A percentile compares a stretch with the other conserved stretches of the same genome.
These are phyloP conservation scores for Disparrhopalites patrizii DNA, from an alignment of 2,888 invertebrate genomes.

Conservation along the genomic window DNA sequence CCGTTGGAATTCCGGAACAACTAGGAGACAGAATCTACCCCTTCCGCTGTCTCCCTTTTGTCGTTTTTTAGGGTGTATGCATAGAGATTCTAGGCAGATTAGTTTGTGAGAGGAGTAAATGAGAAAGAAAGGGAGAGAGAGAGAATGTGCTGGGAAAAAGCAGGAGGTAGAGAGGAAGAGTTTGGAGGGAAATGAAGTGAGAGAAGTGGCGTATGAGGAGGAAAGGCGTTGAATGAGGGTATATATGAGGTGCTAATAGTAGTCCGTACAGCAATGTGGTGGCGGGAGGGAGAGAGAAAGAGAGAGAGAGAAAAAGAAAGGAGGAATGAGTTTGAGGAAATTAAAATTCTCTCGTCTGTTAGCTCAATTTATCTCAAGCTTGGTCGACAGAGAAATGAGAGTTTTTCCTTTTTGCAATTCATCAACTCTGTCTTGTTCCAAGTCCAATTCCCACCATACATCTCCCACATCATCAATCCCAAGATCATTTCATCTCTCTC, in stretches of 20 bases:
- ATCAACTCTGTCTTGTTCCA: constrained; percentile 46
- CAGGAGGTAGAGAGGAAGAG: not conserved
- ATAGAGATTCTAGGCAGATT: no score
- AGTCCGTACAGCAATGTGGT: not conserved
- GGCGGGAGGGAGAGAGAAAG: constrained; percentile 25
- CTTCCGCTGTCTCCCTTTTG: no score
- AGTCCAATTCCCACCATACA: constrained; percentile 49
- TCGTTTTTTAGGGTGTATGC: no score
- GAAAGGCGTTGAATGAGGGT: not conserved
- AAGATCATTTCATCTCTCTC: constrained; percentile 36
- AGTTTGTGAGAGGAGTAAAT: no score
- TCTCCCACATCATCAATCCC: constrained; percentile 49
- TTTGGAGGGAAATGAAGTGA: not conserved
- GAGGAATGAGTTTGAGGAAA: constrained; percentile 40
- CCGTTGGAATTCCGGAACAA: no score
- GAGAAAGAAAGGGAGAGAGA: no score
- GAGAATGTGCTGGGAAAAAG: no score
- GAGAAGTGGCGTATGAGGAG: not conserved
- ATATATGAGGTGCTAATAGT: not conserved
- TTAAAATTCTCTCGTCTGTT: constrained; percentile 49
- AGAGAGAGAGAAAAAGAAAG: constrained; percentile 21
- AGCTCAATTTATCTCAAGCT: constrained; percentile 48
- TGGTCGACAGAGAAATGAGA: constrained; percentile 48
- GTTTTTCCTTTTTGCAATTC: constrained; percentile 49
- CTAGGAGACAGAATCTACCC: no score